phyloP scores from a whole-genome alignment of 2,888 invertebrate genomes.

The Dryomyza anilis region DNA sequence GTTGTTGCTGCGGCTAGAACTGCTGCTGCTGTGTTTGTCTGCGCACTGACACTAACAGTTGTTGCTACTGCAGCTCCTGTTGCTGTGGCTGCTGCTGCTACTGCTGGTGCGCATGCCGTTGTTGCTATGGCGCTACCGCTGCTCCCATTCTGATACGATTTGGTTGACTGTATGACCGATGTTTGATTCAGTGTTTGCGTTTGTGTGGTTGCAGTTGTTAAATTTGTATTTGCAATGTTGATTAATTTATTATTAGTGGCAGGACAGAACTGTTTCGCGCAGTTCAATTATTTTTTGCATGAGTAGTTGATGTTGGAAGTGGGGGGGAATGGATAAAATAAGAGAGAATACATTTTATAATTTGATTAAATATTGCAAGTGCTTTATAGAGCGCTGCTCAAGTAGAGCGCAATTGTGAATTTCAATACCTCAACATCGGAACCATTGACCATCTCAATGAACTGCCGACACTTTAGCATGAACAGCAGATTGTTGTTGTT shows the following conservation, averaged over 20 bases:
- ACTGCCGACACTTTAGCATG: constrained; percentile 96
- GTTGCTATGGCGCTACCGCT: constrained; percentile 28
- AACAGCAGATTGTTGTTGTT: constrained; percentile 89
- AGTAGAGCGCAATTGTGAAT: constrained; percentile 38
- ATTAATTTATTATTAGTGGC: constrained; percentile 32
- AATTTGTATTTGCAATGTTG: constrained; percentile 30
- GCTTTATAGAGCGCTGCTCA: background rate
- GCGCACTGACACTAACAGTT: no score
- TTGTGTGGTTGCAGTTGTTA: constrained; percentile 36
- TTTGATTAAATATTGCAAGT: background rate
- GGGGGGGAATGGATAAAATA: background rate
- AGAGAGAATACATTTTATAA: constrained; percentile 1
- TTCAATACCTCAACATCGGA: constrained; percentile 74
- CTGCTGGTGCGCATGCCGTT: no score
- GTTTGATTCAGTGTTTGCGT: constrained; percentile 65
- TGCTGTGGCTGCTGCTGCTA: constrained; percentile 18
- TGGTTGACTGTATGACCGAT: constrained; percentile 83
- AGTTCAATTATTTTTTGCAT: constrained; percentile 10
- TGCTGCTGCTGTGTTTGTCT: no score
- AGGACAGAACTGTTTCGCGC: constrained; percentile 41
- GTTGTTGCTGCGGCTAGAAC: no score
- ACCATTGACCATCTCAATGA: constrained; percentile 97
- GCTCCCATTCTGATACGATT: constrained; percentile 59
- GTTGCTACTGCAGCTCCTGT: no score
- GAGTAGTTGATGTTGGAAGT: no score